Percentiles rank a stretch among this genome's conserved stretches.
Conservation (phyloP, 2,888 invertebrate species). For the Idaea dimidiata region DNA sequence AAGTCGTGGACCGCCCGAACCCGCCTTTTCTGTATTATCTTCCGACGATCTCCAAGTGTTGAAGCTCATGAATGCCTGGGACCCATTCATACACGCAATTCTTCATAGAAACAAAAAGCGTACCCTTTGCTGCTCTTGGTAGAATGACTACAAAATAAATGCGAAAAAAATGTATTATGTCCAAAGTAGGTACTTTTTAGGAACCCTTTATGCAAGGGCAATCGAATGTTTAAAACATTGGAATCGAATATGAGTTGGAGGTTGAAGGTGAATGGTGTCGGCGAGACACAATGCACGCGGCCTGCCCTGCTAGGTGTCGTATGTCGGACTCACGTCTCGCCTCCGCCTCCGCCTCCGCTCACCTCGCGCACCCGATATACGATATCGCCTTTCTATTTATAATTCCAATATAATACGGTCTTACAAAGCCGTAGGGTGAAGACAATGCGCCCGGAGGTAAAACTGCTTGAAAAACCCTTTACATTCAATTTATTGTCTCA, state of each 20-base stretch:
- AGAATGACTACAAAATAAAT: constrained; percentile 61
- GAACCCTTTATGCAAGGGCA: constrained; percentile 77
- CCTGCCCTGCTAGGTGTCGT: constrained; percentile 53
- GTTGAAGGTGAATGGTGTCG: constrained; percentile 56
- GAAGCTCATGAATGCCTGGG: constrained; percentile 63
- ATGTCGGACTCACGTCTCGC: constrained; percentile 51
- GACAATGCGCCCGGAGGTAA: constrained; percentile 80
- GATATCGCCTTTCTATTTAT: constrained; percentile 79
- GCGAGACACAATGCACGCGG: constrained; percentile 46
- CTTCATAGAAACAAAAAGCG: constrained; percentile 74
- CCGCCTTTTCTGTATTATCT: constrained; percentile 70
- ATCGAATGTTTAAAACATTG: constrained; percentile 80
- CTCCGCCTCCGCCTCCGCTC: constrained; percentile 45
- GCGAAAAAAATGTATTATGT: constrained; percentile 62
- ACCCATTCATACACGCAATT: constrained; percentile 74
- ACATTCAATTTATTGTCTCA: constrained; percentile 77
- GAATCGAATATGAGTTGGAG: constrained; percentile 68
- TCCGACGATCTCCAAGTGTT: constrained; percentile 67
- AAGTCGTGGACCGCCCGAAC: constrained; percentile 61
- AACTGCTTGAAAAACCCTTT: constrained; percentile 76
- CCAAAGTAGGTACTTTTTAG: constrained; percentile 56
- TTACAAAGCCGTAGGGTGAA: constrained; percentile 75
- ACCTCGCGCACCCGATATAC: constrained; percentile 67
- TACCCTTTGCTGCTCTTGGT: constrained; percentile 69
- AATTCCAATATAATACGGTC: constrained; percentile 73